Evolutionary conservation across 1,140 invertebrate species (phyloP).

Genomic region (Lepidurus packardi): DNA sequence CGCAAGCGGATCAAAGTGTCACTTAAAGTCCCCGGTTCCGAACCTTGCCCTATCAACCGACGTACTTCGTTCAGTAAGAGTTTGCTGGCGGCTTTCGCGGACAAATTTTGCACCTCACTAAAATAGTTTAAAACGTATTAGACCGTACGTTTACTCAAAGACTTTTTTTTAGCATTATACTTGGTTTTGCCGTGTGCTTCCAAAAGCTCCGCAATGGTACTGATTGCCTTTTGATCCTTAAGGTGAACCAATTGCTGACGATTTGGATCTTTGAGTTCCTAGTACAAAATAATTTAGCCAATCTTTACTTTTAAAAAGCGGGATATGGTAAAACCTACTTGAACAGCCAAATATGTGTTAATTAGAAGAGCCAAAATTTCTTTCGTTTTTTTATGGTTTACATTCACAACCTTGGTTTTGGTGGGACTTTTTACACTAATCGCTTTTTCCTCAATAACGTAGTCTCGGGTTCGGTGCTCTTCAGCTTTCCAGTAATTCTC

Average conservation of each 20-base stretch:
- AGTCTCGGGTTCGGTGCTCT: conserved; percentile 4
- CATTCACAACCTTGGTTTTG: background rate
- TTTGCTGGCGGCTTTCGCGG: background rate
- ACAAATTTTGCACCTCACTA: background rate
- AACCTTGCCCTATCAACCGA: background rate
- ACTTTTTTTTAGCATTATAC: background rate
- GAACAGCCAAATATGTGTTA: background rate
- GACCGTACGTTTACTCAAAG: background rate
- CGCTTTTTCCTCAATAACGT: background rate
- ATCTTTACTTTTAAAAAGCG: background rate
- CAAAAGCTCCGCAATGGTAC: background rate
- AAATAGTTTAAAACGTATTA: background rate
- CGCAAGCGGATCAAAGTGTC: background rate
- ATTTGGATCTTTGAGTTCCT: background rate
- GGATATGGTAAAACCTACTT: background rate
- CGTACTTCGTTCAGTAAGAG: background rate
- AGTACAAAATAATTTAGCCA: background rate
- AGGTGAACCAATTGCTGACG: background rate
- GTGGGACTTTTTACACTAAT: background rate
- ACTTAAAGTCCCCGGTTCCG: background rate
- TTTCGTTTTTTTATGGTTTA: background rate
- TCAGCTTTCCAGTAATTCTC: conserved; percentile 9
- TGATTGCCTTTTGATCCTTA: background rate
- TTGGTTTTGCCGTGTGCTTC: background rate
- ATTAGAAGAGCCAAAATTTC: background rate